Percentiles rank a stretch among this genome's conserved stretches.
Evolutionary conservation across 2,113 vertebrate genomes (phyloP).

Genomic region (Malaclemys terrapin): DNA sequence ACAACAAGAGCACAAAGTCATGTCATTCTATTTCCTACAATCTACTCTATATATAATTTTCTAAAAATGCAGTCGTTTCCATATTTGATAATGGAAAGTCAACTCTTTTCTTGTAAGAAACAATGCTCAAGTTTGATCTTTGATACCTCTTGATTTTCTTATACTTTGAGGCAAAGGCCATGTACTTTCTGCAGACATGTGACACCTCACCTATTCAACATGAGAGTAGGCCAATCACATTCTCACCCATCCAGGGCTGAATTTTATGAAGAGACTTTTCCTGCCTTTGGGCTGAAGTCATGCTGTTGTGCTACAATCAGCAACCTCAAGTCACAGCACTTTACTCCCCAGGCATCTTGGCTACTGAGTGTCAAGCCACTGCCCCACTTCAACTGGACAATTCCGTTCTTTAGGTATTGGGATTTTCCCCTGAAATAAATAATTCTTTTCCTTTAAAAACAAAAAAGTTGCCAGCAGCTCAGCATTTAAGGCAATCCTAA

Average conservation of each 20-base stretch:
- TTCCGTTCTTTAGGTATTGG: neutral
- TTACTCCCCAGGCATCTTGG: neutral
- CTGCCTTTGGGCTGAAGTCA: neutral
- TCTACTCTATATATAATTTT: neutral
- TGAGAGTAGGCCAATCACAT: neutral
- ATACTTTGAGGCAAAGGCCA: neutral
- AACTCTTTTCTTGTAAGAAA: neutral
- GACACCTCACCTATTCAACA: neutral
- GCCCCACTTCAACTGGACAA: conserved; percentile 10
- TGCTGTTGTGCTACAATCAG: neutral
- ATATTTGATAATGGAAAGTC: neutral
- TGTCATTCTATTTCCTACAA: neutral
- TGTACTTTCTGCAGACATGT: rapidly evolving
- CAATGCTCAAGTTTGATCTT: neutral
- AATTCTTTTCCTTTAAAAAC: conserved; percentile 30
- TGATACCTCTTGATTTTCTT: neutral
- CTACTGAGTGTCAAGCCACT: neutral
- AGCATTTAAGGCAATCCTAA: neutral
- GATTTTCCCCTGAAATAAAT: conserved; percentile 25
- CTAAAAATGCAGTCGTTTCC: neutral
- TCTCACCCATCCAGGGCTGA: neutral
- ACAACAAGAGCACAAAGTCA: neutral
- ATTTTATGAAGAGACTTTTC: neutral
- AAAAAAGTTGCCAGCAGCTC: neutral
- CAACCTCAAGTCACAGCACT: neutral